phyloP scores from a whole-genome alignment of 2,888 invertebrate genomes.

The Scaptomyza polygonia region DNA sequence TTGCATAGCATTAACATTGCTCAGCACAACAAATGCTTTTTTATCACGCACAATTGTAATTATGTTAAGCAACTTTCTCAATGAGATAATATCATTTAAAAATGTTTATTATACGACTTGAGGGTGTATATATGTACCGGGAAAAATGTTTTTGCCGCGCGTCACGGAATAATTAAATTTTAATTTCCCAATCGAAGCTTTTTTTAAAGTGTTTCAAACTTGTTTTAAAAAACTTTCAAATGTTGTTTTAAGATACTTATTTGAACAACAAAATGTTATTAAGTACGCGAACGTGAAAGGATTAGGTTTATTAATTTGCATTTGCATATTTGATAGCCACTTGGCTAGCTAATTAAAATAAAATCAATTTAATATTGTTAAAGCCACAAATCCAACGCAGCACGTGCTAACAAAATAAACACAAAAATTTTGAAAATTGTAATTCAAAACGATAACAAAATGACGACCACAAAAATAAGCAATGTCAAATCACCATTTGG shows the following conservation, averaged over 20 bases:
- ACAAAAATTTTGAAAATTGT: slow-evolving; percentile 22
- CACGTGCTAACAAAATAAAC: slow-evolving; percentile 10
- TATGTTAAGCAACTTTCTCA: neutral
- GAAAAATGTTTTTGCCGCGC: neutral
- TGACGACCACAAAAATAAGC: slow-evolving; percentile 6
- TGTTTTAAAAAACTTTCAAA: neutral
- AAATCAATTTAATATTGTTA: slow-evolving; percentile 16
- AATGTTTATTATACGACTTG: neutral
- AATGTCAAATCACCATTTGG: slow-evolving; percentile 32
- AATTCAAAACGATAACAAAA: slow-evolving; percentile 38
- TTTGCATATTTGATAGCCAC: slow-evolving; percentile 28
- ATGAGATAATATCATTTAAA: neutral
- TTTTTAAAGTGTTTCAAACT: neutral
- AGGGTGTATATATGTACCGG: neutral
- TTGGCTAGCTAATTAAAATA: slow-evolving; percentile 38
- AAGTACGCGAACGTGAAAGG: too few relatives aligned
- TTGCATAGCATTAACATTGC: slow-evolving; percentile 18
- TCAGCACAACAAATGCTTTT: neutral
- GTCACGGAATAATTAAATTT: neutral
- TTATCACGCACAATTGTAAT: neutral
- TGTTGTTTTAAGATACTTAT: neutral
- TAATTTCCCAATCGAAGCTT: neutral
- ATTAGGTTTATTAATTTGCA: slow-evolving; percentile 20
- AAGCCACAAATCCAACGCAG: neutral
- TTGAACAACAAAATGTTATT: too few relatives aligned